Base-by-base conservation (phyloP, 2,797 vertebrate genomes). In the Pipistrellus pygmaeus region DNA sequence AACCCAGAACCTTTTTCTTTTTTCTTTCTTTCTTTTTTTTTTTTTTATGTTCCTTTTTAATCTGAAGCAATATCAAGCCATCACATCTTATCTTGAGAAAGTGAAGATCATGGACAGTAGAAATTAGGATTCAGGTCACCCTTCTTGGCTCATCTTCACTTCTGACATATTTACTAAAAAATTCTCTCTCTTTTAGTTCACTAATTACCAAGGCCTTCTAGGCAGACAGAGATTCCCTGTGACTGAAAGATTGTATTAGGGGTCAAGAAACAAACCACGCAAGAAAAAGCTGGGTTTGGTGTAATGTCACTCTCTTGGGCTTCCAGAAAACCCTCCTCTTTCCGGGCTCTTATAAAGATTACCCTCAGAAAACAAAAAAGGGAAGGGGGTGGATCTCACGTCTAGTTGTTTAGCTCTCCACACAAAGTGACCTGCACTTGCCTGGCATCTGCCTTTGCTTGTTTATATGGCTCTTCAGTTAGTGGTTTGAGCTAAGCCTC, bases 141-240 rank as follows among this genome's bases (percentile, higher is more conserved):
- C 81, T 94, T 83, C 21, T 82, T 95, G 2, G 2, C 72, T 97
- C 97, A 96, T 88, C 60, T 93, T 35, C 0, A 93, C 94, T 97
- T 71, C 64, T 96, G 90, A 80, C 8, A 15, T 95, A 89, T 97
- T 98, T 97, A 88, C 75, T 93, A 81, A 93, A 97, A 93, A 89
- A 89, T 93, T 77, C 3, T 93, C 3, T 93, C 10, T 97, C 78
- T 97, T 98, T 97, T 95, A 96, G 72, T 73, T 95, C 73, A 76
- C 90, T 98, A 98, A 99, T 98, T 99, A 97, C 95, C 97, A 98
- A 97, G 93, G 77, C 84, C 93, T 95, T 11, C 35, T 96, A 93
- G 76, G 41, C n/a, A 91, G 80, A 35, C 7, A 85, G 53, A 92
- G 32, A 20, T 41, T 90, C 8, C 46, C 91, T 97, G 94, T 92